Evolutionary conservation across 2,888 invertebrate genomes (phyloP), one percentile per base, ranked within the genome.

Genomic region (Gibbula magus): DNA sequence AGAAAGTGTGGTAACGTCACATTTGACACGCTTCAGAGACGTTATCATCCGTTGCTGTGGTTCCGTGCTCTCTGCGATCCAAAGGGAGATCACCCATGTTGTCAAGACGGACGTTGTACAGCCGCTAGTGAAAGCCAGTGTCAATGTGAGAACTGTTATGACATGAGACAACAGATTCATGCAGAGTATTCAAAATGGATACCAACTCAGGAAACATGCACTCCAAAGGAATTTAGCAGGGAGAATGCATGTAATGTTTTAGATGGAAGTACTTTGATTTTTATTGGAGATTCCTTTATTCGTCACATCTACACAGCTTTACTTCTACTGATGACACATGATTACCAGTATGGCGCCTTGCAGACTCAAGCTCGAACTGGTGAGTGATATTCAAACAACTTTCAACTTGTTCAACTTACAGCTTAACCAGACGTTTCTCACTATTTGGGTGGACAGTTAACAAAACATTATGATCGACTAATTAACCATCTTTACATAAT

Each of bases 201-300:
- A 3, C 79, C 81, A 3, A 20, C 20, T 25, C 75, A 80, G 22
- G 25, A 54, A 1, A 22, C 2, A 0, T 83, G 83, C 25, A 20
- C 52, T 56, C 39, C 70, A 67, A 10, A n/a, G 45, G 35, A 61
- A 18, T 54, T 81, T 53, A 56, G 54, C 10, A 39, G 1, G n/a
- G 45, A 29, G 18, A n/a, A 73, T 25, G 25, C 54, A 18, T 82
- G 82, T 32, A 8, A n/a, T 3, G 25, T 82, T 53, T 45, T 81
- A 22, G 51, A 67, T 1, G 67, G 67, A 29, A 74, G 56, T 29
- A 79, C 82, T 2, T 39, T 82, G 20, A 77, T 77, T 20, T 76
- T 82, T 39, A 67, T 82, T 22, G 82, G 82, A 2, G 82, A 82
- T 66, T 82, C 82, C 2, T 79, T 79, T 56, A 45, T 82, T 18